Base-by-base conservation (phyloP, 2,888 invertebrate species). In the Anagyrus pseudococci region DNA sequence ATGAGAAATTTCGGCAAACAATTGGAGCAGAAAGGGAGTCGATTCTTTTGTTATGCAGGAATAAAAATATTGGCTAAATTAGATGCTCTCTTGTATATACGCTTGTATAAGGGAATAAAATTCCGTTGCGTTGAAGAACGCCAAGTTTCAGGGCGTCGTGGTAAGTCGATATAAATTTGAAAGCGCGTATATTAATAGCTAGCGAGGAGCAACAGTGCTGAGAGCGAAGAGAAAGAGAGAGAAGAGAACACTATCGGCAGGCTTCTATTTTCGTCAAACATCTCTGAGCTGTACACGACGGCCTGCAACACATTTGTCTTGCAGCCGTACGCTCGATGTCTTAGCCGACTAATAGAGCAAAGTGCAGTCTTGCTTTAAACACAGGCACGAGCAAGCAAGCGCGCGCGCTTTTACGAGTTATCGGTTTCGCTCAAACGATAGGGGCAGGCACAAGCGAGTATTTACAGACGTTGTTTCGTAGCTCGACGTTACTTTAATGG, bases 201-300 rank as follows among this genome's bases (percentile, higher is more conserved):
- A 7, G 2, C 43, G 43, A 43, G 7, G 43, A 8, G 15, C n/a
- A n/a, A 15, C 17, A 2, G 2, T 20, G 4, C 13, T 43, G 47
- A 19, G 46, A 54, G 44, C 44, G 46, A 49, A 57, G 52, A 48
- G 69, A n/a, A n/a, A n/a, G n/a, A n/a, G n/a, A n/a, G n/a, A n/a
- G n/a, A n/a, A n/a, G n/a, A n/a, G n/a, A n/a, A n/a, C n/a, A 69
- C 67, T 69, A 69, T 67, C 64, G 69, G 69, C 67, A 67, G 23
- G 54, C 3, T 68, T 68, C 69, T 69, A 70, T 70, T 70, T 67
- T 67, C 54, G 69, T 68, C 68, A 50, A 58, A 66, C 65, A 65
- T 66, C 66, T 68, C 61, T 47, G 53, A 56, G 64, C 43, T 64
- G 50, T 67, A 53, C 57, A 58, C 59, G 55, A 43, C 64, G 58